phyloP scores from a whole-genome alignment of 2,888 invertebrate species.

The Epinotia demarniana region DNA sequence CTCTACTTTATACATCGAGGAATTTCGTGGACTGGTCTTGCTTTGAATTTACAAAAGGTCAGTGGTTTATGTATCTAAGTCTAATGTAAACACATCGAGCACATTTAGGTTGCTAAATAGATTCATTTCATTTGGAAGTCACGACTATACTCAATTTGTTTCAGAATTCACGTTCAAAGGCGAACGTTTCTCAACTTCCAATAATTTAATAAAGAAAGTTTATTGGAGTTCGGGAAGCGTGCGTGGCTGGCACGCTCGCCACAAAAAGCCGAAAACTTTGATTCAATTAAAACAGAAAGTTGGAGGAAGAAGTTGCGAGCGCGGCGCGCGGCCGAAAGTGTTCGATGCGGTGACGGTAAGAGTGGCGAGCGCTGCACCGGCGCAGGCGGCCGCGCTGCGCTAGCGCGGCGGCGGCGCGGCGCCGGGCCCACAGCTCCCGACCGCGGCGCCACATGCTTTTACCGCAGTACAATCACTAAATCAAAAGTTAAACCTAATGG shows the following conservation, averaged over 20 bases:
- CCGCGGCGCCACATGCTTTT: constrained; percentile 45
- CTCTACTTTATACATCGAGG: constrained; percentile 50
- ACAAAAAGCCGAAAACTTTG: constrained; percentile 84
- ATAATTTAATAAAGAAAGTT: constrained; percentile 85
- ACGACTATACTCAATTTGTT: constrained; percentile 75
- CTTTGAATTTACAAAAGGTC: constrained; percentile 1
- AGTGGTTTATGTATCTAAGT: background rate
- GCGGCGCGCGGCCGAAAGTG: constrained; percentile 65
- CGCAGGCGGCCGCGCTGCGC: constrained; percentile 50
- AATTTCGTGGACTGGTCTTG: constrained; percentile 17
- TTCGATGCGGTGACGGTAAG: constrained; percentile 54
- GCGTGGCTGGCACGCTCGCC: constrained; percentile 82
- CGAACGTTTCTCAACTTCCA: constrained; percentile 82
- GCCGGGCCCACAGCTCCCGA: constrained; percentile 37
- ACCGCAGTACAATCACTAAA: constrained; percentile 59
- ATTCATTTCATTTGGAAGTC: constrained; percentile 66
- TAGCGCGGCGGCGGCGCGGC: constrained; percentile 42
- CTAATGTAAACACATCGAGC: background rate
- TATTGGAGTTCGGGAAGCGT: constrained; percentile 73
- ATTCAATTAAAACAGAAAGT: constrained; percentile 84
- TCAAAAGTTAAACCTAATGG: constrained; percentile 60
- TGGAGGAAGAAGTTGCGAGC: constrained; percentile 77
- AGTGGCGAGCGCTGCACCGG: constrained; percentile 49
- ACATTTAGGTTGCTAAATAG: constrained; percentile 48
- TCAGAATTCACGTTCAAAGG: constrained; percentile 74